Conservation (phyloP, 2,113 vertebrate species). For the Chionomys nivalis region DNA sequence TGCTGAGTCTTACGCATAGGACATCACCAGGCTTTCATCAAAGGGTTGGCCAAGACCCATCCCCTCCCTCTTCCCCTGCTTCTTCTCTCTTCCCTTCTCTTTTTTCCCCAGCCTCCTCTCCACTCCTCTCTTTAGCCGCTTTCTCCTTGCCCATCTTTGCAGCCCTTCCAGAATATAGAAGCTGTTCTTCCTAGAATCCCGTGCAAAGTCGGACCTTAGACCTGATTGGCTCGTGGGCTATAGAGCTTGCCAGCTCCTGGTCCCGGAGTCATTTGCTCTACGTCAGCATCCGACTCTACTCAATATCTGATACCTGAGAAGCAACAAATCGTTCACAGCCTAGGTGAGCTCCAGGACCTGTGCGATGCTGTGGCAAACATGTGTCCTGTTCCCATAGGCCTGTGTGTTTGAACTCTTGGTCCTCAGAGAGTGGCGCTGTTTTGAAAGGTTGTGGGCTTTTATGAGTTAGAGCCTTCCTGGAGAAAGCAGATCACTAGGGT, state of each 20-base stretch:
- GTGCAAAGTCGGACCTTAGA: not conserved
- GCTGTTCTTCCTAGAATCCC: not conserved
- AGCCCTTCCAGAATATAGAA: not conserved
- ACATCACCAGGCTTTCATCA: not conserved
- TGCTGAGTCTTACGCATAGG: rapidly evolving
- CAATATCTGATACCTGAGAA: not conserved
- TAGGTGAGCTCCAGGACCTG: not conserved
- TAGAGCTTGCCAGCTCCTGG: not conserved
- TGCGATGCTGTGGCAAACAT: not conserved
- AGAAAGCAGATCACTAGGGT: not conserved
- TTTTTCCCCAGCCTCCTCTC: not conserved
- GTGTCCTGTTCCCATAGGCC: too few species aligned
- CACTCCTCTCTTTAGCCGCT: too few species aligned
- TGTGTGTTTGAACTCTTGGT: not conserved
- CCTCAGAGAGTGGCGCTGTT: not conserved
- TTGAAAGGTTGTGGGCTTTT: not conserved
- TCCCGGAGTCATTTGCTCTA: not conserved
- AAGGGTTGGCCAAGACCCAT: too few species aligned
- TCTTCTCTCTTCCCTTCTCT: not conserved
- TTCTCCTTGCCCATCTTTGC: not conserved
- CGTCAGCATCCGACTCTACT: not conserved
- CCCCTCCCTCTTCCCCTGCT: not conserved
- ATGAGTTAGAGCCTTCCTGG: not conserved
- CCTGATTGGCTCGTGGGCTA: not conserved
- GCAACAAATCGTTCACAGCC: not conserved